These are phyloP conservation scores for Epinephelus cyanopodus DNA, from an alignment of 2,113 vertebrate species.

Conservation along the genomic window DNA sequence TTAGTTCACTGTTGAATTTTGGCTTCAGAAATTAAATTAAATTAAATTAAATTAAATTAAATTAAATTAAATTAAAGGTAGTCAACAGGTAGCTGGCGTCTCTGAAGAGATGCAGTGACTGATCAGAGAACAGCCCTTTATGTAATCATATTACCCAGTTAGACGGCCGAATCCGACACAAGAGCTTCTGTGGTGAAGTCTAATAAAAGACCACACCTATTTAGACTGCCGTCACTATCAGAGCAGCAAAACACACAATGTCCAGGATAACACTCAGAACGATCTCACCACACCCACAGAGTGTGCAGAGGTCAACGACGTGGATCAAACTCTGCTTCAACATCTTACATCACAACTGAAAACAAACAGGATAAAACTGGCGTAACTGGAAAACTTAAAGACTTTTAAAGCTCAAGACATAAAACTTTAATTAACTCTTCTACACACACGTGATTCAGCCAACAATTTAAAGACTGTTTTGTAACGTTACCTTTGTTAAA, in stretches of 20 bases:
- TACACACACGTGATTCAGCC: no score
- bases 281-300: slow-evolving; percentile 1
- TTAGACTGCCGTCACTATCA: neutral
- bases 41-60: no score
- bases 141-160: slow-evolving; percentile 24
- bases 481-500: no score
- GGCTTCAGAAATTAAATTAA: no score
- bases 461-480: no score
- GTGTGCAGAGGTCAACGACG: rapidly evolving
- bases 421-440: no score
- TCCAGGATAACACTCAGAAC: neutral
- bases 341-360: neutral
- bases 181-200: neutral
- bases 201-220: slow-evolving; percentile 34
- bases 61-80: no score
- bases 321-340: neutral
- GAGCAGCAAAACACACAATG: neutral
- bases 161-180: neutral
- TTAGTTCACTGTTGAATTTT: neutral
- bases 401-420: no score
- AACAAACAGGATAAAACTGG: no score
- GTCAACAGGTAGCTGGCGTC: neutral
- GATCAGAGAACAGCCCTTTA: neutral
- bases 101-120: neutral
- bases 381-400: no score